Conservation (phyloP, 2,888 invertebrate species). For the Pseudococcus longispinus region DNA sequence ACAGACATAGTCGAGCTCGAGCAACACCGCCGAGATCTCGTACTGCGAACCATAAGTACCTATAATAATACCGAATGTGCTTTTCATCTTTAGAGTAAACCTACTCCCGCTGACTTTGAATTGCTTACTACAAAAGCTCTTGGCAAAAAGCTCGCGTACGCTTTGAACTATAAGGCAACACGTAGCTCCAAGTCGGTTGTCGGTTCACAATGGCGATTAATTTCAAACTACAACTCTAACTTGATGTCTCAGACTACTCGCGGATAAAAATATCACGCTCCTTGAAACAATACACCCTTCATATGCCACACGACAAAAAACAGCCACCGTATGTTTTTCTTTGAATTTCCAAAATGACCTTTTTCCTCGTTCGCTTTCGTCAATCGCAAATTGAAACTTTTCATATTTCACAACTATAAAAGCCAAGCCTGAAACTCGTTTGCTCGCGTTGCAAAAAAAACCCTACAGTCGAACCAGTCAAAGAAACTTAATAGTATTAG, state of each 20-base stretch:
- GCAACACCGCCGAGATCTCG: background rate
- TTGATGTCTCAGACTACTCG: background rate
- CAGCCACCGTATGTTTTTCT: background rate
- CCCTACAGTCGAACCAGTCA: background rate
- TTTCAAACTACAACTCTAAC: background rate
- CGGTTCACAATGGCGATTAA: background rate
- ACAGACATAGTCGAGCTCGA: background rate
- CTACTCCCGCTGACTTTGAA: constrained; percentile 4
- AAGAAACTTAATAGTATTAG: constrained; percentile 27
- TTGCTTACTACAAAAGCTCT: background rate
- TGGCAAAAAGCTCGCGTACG: too few relatives aligned
- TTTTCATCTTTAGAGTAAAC: background rate
- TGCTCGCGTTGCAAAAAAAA: background rate
- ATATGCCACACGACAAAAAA: constrained; percentile 1
- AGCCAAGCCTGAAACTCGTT: background rate
- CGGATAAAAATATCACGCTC: background rate
- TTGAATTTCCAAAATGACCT: constrained; percentile 28
- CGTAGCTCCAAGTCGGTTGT: background rate
- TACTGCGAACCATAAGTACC: background rate
- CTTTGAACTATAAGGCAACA: too few relatives aligned
- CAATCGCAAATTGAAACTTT: constrained; percentile 24
- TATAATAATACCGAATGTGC: background rate
- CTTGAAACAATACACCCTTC: background rate
- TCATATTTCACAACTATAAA: background rate
- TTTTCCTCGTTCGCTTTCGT: background rate